Conservation (phyloP, 2,888 invertebrate genomes). For the Lepidochrysops patricia region DNA sequence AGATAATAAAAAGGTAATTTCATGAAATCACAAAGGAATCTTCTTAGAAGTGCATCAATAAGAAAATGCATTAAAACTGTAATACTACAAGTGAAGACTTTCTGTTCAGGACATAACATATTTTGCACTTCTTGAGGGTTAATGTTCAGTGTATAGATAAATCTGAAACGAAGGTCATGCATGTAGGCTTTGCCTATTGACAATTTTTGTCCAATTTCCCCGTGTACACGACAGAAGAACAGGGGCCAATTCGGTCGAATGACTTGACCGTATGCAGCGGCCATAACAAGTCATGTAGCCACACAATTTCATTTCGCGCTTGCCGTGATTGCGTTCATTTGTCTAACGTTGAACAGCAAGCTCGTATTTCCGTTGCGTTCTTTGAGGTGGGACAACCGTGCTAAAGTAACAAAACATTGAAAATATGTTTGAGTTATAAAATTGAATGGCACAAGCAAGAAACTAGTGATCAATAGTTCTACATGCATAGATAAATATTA, state of each 20-base stretch:
- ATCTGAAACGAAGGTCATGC: not conserved
- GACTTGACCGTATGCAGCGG: not conserved
- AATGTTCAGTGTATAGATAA: not conserved
- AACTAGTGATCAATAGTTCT: too few species aligned
- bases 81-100: too few species aligned
- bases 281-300: not conserved
- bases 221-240: not conserved
- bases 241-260: not conserved
- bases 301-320: constrained; percentile 8
- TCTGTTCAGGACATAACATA: too few species aligned
- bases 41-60: too few species aligned
- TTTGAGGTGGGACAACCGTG: not conserved
- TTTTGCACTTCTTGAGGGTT: not conserved
- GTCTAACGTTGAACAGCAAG: not conserved
- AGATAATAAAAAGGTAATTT: too few species aligned
- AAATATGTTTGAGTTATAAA: too few species aligned
- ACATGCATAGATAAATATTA: not conserved
- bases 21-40: too few species aligned
- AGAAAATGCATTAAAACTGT: too few species aligned
- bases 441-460: too few species aligned
- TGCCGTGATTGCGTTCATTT: not conserved
- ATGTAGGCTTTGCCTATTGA: not conserved
- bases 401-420: too few species aligned
- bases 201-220: not conserved
- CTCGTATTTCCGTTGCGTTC: not conserved